phyloP scores from a whole-genome alignment of 2,797 vertebrate species.

The Sebastes elongatus region DNA sequence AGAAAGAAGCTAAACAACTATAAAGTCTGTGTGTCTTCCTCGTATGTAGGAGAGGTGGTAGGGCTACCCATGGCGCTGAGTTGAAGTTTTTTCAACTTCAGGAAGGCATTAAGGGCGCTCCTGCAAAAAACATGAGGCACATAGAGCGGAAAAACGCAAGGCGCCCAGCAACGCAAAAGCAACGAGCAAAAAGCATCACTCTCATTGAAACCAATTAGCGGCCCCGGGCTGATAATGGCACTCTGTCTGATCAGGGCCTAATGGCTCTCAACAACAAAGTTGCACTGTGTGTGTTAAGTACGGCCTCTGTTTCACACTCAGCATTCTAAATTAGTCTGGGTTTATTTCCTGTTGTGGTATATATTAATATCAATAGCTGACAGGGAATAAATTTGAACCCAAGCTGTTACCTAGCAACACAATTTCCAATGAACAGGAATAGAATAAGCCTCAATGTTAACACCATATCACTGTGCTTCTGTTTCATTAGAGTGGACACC shows the following conservation, averaged over 20 bases:
- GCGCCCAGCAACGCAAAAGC: no score
- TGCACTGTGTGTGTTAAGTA: neutral
- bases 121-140: no score
- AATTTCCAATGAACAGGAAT: neutral
- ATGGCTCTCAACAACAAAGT: slow-evolving; percentile 14
- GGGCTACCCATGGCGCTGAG: no score
- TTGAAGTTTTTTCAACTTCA: neutral
- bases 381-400: slow-evolving; percentile 22
- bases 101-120: no score
- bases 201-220: no score
- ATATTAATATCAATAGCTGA: slow-evolving; percentile 25
- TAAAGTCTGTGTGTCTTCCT: no score
- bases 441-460: slow-evolving; percentile 17
- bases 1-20: no score
- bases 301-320: neutral
- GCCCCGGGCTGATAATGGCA: no score
- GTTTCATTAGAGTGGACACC: neutral
- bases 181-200: no score
- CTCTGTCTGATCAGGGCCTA: neutral
- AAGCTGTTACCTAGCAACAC: slow-evolving; percentile 44
- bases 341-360: slow-evolving; percentile 29
- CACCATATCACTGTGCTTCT: neutral
- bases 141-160: no score
- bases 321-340: neutral
- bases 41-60: no score